These are phyloP conservation scores for Lasioglossum calceatum DNA, from an alignment of 2,888 invertebrate species.

Conservation along the genomic window DNA sequence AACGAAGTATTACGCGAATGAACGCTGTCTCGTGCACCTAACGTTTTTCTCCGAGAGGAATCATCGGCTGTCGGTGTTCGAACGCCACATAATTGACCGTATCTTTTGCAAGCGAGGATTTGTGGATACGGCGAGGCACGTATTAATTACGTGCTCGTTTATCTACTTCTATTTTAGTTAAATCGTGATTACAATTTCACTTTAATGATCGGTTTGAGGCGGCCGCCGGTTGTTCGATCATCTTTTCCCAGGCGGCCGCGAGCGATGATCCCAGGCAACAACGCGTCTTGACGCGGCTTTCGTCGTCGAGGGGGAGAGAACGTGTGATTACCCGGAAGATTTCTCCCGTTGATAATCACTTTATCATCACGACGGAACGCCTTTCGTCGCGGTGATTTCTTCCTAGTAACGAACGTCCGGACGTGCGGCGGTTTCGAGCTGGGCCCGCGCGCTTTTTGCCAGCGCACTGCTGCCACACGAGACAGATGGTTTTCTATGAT, in stretches of 20 bases:
- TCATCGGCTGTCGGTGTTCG: background rate
- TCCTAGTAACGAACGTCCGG: constrained; percentile 17
- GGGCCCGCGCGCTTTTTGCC: background rate
- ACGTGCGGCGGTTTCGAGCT: background rate
- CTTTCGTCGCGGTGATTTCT: constrained; percentile 31
- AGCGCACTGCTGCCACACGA: background rate
- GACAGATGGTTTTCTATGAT: background rate
- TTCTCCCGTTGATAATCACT: constrained; percentile 51
- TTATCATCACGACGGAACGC: background rate
- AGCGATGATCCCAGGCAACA: constrained; percentile 1
- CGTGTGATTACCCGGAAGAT: constrained; percentile 40
- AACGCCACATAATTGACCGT: background rate
- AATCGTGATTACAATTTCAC: constrained; percentile 21
- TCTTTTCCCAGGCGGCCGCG: background rate
- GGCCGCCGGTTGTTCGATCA: background rate
- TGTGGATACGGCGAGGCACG: background rate
- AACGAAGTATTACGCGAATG: background rate
- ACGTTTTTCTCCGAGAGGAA: background rate
- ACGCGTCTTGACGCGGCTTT: constrained; percentile 26
- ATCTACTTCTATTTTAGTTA: background rate
- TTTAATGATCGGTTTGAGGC: background rate
- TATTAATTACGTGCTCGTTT: background rate
- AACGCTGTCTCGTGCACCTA: too few relatives aligned
- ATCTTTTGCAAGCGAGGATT: background rate
- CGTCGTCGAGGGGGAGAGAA: constrained; percentile 17